These are phyloP conservation scores for Drosophila diplacantha DNA, from an alignment of 2,888 invertebrate genomes.

Conservation along the genomic window DNA sequence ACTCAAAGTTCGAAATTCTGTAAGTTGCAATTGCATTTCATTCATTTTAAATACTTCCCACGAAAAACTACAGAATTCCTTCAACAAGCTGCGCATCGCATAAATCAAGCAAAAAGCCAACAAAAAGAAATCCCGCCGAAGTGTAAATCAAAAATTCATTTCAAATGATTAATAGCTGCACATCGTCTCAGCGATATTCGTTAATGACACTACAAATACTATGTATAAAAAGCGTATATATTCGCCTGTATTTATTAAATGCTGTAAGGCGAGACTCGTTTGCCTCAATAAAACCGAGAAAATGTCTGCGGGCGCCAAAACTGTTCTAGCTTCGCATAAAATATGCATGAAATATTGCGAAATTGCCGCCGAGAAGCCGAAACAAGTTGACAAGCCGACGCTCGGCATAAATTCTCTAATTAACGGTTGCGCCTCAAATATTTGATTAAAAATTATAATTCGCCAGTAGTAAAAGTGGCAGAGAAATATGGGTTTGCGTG, in stretches of 20 bases:
- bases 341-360: constrained; percentile 45
- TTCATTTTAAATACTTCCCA: constrained; percentile 55
- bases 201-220: constrained; percentile 61
- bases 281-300: constrained; percentile 60
- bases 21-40: constrained; percentile 51
- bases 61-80: constrained; percentile 29
- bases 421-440: constrained; percentile 62
- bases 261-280: constrained; percentile 47
- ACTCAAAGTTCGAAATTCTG: constrained; percentile 1
- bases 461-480: constrained; percentile 48
- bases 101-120: constrained; percentile 62
- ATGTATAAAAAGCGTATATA: constrained; percentile 7
- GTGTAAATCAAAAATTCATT: constrained; percentile 48
- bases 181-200: constrained; percentile 52
- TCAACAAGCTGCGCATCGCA: constrained; percentile 41
- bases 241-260: constrained; percentile 10
- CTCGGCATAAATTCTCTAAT: constrained; percentile 64
- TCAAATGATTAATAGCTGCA: constrained; percentile 63
- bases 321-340: constrained; percentile 38
- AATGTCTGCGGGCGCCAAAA: constrained; percentile 52
- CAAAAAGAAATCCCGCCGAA: constrained; percentile 57
- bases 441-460: constrained; percentile 58
- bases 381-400: constrained; percentile 65
- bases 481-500: constrained; percentile 62
- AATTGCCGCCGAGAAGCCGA: constrained; percentile 41